Base-by-base conservation (phyloP, 2,797 vertebrate species). In the Coracias cyanogaster region DNA sequence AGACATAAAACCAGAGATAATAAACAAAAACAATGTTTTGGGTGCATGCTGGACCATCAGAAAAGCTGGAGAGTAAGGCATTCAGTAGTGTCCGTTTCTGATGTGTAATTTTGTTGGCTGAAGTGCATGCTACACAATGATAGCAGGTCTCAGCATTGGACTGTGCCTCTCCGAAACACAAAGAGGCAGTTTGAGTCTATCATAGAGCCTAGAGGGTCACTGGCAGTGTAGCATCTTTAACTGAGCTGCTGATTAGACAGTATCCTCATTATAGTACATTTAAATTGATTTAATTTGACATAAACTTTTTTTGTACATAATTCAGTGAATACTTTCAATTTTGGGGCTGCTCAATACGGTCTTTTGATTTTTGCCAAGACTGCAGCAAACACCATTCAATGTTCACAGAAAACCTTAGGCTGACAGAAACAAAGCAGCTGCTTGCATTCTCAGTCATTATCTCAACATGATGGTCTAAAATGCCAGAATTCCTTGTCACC, bases 241-340 rank as follows among this genome's bases (percentile, higher is more conserved):
- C 25, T 51, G 22, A 76, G 71, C 24, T 90, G 71, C 54, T 41
- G 55, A 29, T 70, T 84, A 74, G 52, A 10, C 48, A 79, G 51
- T 66, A 29, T 72, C 19, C 48, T 92, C 20, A 37, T 90, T 82
- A 33, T 65, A 61, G 82, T 57, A 51, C 22, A 6, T 51, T 82
- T 65, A 83, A 90, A 58, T 41, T 13, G 19, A 73, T 86, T 60
- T 90, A 64, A 58, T 57, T 96, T 96, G 92, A 25, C 86, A 33
- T 55, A 43, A 73, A 45, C 13, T 33, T 93, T 79, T 91, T 87
- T 79, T 84, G 8, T 11, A 19, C 12, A 51, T 35, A 35, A 28
- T 64, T 82, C 79, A 58, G 41, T 46, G 12, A 4, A 74, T 17
- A 10, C 33, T 62, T 86, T 88, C 8, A 37, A 8, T 94, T 94